These are phyloP conservation scores for Ranitomeya variabilis DNA, from an alignment of 2,113 vertebrate genomes.

Conservation along the genomic window DNA sequence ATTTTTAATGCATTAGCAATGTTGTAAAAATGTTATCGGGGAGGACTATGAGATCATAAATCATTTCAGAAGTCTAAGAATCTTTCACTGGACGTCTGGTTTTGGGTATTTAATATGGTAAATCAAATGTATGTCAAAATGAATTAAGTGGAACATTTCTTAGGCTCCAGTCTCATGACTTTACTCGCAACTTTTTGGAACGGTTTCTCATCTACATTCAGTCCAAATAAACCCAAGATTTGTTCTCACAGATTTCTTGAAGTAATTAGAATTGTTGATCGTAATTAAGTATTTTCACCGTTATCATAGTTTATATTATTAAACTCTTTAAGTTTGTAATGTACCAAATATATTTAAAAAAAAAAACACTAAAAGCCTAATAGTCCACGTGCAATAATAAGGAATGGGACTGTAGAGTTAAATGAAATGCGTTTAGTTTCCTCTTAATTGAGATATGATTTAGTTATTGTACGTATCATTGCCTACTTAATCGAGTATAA, in stretches of 20 bases:
- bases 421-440: conserved; percentile 54
- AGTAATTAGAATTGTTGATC: neutral
- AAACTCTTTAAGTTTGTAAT: neutral
- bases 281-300: neutral
- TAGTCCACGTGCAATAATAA: conserved; percentile 10
- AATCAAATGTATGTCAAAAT: conserved; percentile 41
- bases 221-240: neutral
- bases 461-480: conserved; percentile 44
- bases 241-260: neutral
- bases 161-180: neutral
- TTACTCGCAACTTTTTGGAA: conserved; percentile 10
- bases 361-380: neutral
- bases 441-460: conserved; percentile 49
- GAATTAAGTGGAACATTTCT: neutral
- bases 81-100: conserved; percentile 2
- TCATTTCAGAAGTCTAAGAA: neutral
- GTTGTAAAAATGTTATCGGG: neutral
- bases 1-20: neutral
- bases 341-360: neutral
- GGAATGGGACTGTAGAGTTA: conserved; percentile 2
- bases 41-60: conserved; percentile 2
- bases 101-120: neutral
- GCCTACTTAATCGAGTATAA: conserved; percentile 54
- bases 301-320: neutral
- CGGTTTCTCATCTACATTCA: neutral